Base-by-base conservation (phyloP, 1,140 invertebrate genomes). In the Tetramorium parvispinum region DNA sequence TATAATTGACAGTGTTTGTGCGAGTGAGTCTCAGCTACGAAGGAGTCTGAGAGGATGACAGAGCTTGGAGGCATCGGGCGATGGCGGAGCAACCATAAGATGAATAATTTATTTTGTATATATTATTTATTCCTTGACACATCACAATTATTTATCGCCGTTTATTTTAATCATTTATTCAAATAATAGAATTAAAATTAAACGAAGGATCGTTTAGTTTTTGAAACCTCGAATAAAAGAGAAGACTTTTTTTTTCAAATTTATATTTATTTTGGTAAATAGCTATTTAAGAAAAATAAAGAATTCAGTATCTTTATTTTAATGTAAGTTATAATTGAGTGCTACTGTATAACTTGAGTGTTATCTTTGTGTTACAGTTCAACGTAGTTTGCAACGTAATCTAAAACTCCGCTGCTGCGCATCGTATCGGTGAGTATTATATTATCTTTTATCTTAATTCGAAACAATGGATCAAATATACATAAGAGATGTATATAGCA, bases 371-470 rank as follows among this genome's bases (percentile, higher is more conserved):
- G 65, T 49, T 68, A 49, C 21, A 68, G n/a, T 43, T 40, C 37
- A 21, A 43, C 63, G 63, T 43, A 40, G 40, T 63, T 63, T 13
- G 21, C 40, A 46, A 68, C 40, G 40, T 5, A 68, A 11, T 46
- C 59, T 68, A 46, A 43, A 68, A 68, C 65, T 68, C 21, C 65
- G 13, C 65, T 27, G 40, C 21, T 46, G 40, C 21, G 65, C 40
- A 18, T 68, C 65, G 21, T 16, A 18, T 68, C 21, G 65, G 63
- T 66, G 63, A 68, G 7, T 68, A 16, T 24, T 49, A 24, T 24
- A 49, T 13, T 68, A 49, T 24, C 65, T 49, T 68, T 68, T 49
- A 68, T 46, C 21, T 68, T 24, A 66, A 40, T 66, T 68, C 21
- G 3, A 24, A 0, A 5, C 6, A 68, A 24, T 49, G 40, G 21